These are phyloP conservation scores for Galerucella calmariensis DNA, from an alignment of 2,888 invertebrate genomes.

Conservation along the genomic window DNA sequence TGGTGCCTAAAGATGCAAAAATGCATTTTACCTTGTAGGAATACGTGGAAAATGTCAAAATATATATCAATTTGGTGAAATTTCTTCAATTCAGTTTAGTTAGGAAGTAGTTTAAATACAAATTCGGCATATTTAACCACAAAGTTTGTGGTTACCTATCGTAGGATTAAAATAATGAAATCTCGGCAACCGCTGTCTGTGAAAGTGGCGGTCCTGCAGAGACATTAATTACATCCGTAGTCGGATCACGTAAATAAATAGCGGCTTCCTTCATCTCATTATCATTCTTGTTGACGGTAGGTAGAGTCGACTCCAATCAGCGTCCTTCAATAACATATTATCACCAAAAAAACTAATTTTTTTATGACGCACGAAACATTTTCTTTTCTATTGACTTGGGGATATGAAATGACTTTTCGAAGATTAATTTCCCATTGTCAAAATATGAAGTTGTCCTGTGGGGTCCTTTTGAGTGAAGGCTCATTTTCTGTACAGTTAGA, in stretches of 20 bases:
- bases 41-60: no score
- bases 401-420: slow-evolving; percentile 22
- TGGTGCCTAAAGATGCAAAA: no score
- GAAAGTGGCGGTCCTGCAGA: slow-evolving; percentile 56
- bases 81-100: no score
- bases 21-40: no score
- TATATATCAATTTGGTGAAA: no score
- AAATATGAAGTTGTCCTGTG: slow-evolving; percentile 35
- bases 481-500: slow-evolving; percentile 37
- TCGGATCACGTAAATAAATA: slow-evolving; percentile 60
- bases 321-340: not conserved
- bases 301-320: not conserved
- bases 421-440: slow-evolving; percentile 34
- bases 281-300: slow-evolving; percentile 15
- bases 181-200: not conserved
- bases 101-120: no score
- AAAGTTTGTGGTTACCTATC: not conserved
- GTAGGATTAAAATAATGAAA: not conserved
- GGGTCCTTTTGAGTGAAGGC: slow-evolving; percentile 36
- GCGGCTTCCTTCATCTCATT: slow-evolving; percentile 58
- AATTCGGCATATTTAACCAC: no score
- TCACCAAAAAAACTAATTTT: not conserved
- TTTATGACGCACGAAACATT: not conserved
- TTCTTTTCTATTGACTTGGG: not conserved
- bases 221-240: slow-evolving; percentile 59